Evolutionary conservation across 2,113 vertebrate genomes (phyloP).

Genomic region (Camelus bactrianus): DNA sequence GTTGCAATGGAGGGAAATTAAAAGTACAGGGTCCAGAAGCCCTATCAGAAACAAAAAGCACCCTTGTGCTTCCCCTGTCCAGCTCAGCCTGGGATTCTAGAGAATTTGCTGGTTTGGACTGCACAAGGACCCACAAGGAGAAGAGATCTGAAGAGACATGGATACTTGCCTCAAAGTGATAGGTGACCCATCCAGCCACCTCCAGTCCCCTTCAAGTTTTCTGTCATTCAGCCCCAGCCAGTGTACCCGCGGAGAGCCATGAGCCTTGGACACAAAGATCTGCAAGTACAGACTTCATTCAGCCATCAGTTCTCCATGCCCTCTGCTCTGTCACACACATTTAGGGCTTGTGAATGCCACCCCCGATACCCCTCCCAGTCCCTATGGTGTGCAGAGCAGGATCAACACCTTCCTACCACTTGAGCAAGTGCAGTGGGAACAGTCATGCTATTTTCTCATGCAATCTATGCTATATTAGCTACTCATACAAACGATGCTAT

Average conservation of each 20-base stretch:
- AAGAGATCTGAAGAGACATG: background rate
- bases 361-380: background rate
- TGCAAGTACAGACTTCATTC: conserved; percentile 24
- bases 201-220: conserved; percentile 58
- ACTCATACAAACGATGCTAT: background rate
- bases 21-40: background rate
- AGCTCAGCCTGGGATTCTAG: background rate
- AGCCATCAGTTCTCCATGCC: background rate
- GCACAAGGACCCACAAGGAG: background rate
- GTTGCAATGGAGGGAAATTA: background rate
- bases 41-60: background rate
- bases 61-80: background rate
- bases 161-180: conserved; percentile 71
- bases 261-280: conserved; percentile 66
- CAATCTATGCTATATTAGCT: background rate
- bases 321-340: background rate
- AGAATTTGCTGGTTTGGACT: background rate
- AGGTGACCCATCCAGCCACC: conserved; percentile 73
- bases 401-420: background rate
- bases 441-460: background rate
- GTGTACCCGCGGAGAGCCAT: conserved; percentile 33
- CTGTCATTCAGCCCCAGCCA: conserved; percentile 78
- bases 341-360: background rate
- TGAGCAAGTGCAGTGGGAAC: no score
- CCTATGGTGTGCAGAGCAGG: background rate